Base-by-base conservation (phyloP, 2,888 invertebrate species). In the Syritta pipiens region DNA sequence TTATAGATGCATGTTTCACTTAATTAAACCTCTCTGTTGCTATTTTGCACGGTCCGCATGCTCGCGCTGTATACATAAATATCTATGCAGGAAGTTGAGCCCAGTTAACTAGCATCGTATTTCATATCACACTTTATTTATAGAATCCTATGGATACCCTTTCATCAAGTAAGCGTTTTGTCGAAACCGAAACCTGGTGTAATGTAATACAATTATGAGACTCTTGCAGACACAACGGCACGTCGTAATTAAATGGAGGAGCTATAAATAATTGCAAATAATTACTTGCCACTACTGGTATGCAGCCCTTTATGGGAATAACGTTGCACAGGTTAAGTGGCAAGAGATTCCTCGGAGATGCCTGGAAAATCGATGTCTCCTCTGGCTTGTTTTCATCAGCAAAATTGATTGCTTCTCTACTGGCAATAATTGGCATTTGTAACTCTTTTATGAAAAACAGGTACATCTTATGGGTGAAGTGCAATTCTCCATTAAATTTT, bases 221-320 rank as follows among this genome's bases (percentile, higher is more conserved):
- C 42, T 42, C 32, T 37, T 19, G 26, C 26, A 42, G 32, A 40
- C 22, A 57, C 37, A 48, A 55, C 40, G 22, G 53, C 26, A 26
- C 37, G 35, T 46, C 51, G 35, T 51, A 57, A 65, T 67, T 46
- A 53, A 59, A 37, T 65, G 28, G 28, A 35, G n/a, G n/a, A 65
- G 65, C 65, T 44, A 65, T 65, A 74, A 65, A 74, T 74, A 74
- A 74, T 74, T 74, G 74, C 51, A 74, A 65, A 74, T 74, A 67
- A 74, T 67, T 60, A 53, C 44, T 22, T 59, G 67, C 67, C 37
- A 10, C 37, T 35, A 44, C 24, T 26, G 51, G 32, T 26, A 60
- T 14, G 44, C 19, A 55, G 49, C 10, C 12, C 37, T 20, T 7
- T 2, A 17, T 22, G 32, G 28, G 42, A 24, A 4, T 14, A 24